Conservation (phyloP, 1,140 invertebrate genomes). For the Palaemon carinicauda region DNA sequence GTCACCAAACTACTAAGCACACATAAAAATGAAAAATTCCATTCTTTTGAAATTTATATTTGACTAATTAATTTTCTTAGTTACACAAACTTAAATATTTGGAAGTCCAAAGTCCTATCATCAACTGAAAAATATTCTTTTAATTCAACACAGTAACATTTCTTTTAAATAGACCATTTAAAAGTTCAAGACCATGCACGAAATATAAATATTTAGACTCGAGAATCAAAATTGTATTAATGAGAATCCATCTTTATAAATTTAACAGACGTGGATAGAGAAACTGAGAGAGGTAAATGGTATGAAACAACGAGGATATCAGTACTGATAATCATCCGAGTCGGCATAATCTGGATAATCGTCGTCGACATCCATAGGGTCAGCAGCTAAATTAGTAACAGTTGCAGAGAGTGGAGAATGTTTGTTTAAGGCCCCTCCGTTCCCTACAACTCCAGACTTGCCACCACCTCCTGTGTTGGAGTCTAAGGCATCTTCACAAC, state of each 20-base stretch:
- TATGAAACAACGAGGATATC: background rate
- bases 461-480: constrained; percentile 23
- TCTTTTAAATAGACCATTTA: too few species aligned
- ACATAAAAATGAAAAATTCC: too few species aligned
- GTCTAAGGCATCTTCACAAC: constrained; percentile 54
- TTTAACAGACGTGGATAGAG: background rate
- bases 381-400: constrained; percentile 49
- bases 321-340: constrained; percentile 62
- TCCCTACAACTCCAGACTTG: constrained; percentile 13
- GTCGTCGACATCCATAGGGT: constrained; percentile 62
- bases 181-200: too few species aligned
- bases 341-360: constrained; percentile 62
- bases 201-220: too few species aligned
- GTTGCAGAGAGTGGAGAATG: constrained; percentile 53
- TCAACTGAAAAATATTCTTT: too few species aligned
- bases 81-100: background rate
- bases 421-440: constrained; percentile 45
- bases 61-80: background rate
- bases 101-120: too few species aligned
- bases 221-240: background rate
- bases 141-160: too few species aligned
- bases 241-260: background rate
- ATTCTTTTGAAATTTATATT: background rate
- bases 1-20: too few species aligned
- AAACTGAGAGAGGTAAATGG: background rate